These are phyloP conservation scores for Aix galericulata DNA, from an alignment of 2,113 vertebrate genomes.

Conservation along the genomic window DNA sequence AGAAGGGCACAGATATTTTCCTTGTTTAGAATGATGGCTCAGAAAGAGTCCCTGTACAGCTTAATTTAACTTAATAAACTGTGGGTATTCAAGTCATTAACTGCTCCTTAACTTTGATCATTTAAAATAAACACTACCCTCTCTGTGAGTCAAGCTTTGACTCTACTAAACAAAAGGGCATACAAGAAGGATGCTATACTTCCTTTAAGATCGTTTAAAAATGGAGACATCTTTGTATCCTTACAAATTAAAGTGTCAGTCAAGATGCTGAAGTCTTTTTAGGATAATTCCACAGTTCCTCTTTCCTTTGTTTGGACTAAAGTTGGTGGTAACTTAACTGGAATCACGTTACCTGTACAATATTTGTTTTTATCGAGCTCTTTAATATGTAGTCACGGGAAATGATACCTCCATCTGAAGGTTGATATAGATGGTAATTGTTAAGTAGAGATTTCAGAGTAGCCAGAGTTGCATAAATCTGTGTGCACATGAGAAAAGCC, in stretches of 20 bases:
- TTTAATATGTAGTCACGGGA: background rate
- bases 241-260: background rate
- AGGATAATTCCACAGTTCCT: background rate
- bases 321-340: background rate
- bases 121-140: background rate
- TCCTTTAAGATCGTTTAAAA: background rate
- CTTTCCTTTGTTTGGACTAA: background rate
- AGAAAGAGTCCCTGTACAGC: background rate
- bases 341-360: background rate
- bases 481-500: background rate
- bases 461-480: background rate
- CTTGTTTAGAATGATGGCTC: background rate
- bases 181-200: background rate
- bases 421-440: background rate
- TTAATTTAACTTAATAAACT: constrained; percentile 1
- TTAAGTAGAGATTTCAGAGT: background rate
- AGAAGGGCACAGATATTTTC: background rate
- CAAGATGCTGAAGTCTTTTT: background rate
- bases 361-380: background rate
- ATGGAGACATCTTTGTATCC: background rate
- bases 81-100: background rate
- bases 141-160: background rate
- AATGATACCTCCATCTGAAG: background rate
- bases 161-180: background rate
- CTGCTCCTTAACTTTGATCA: background rate